Evolutionary conservation across 2,797 vertebrate species (phyloP).

Genomic region (Hypotaenidia philippensis): DNA sequence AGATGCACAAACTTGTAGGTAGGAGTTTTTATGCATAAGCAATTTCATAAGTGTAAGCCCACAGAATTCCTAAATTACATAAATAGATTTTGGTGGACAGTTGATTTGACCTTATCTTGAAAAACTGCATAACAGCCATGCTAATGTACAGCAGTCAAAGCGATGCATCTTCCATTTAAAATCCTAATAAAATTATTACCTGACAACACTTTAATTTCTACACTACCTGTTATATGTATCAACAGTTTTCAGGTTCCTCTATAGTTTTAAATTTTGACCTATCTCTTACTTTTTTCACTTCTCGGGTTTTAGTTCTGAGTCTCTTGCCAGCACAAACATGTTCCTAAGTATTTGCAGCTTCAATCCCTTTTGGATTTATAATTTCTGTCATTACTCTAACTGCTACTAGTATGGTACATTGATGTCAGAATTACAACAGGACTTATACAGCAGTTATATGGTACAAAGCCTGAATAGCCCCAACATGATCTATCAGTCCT

Average conservation of each 20-base stretch:
- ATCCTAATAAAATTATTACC: neutral
- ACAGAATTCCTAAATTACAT: neutral
- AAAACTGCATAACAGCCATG: neutral
- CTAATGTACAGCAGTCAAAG: neutral
- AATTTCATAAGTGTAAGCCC: neutral
- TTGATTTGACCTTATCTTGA: neutral
- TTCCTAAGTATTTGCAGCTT: neutral
- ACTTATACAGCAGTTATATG: neutral
- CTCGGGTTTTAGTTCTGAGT: neutral
- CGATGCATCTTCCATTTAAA: neutral
- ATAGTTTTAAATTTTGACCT: neutral
- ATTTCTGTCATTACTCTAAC: neutral
- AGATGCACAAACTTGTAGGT: neutral
- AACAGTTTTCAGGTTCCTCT: neutral
- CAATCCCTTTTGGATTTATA: neutral
- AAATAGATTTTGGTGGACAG: neutral
- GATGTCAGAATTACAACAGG: neutral
- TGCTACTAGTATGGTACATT: neutral
- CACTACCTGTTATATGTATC: neutral
- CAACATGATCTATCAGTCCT: neutral
- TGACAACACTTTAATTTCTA: neutral
- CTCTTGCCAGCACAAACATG: neutral
- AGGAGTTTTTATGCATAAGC: neutral
- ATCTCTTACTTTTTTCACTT: neutral
- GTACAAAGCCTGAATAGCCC: neutral